A percentile compares a stretch with the other conserved stretches of the same genome.
Conservation (phyloP, 2,797 vertebrate species). For the Ptychadena robeensis region DNA sequence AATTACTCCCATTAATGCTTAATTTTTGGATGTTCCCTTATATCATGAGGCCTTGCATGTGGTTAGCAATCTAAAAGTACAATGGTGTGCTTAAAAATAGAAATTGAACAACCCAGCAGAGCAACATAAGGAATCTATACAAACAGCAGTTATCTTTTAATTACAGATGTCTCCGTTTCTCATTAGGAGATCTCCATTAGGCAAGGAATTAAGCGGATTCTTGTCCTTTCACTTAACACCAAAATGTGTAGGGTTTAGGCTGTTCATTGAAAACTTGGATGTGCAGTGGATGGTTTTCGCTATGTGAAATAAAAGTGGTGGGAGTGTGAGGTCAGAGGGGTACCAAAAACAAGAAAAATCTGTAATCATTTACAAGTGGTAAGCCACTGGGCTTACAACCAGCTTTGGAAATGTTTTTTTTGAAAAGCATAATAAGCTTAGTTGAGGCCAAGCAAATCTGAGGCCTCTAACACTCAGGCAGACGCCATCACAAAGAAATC, state of each 20-base stretch:
- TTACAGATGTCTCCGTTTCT: background rate
- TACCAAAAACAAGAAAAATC: slow-evolving; percentile 47
- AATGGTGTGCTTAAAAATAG: too few species aligned
- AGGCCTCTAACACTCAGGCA: slow-evolving; percentile 50
- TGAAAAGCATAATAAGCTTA: slow-evolving; percentile 60
- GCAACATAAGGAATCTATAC: background rate
- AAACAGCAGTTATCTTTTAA: background rate
- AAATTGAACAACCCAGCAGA: too few species aligned
- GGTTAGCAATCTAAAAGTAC: too few species aligned
- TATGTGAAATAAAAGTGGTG: slow-evolving; percentile 43
- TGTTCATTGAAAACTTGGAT: slow-evolving; percentile 28
- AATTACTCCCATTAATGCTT: too few species aligned
- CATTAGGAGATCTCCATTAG: background rate
- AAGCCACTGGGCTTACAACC: slow-evolving; percentile 58
- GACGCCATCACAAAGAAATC: slow-evolving; percentile 56
- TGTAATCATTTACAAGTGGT: slow-evolving; percentile 57
- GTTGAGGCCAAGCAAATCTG: slow-evolving; percentile 52
- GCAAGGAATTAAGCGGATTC: slow-evolving; percentile 14
- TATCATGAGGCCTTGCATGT: too few species aligned
- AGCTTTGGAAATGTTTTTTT: slow-evolving; percentile 39
- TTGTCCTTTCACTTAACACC: background rate
- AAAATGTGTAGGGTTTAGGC: slow-evolving; percentile 38
- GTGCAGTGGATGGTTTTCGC: slow-evolving; percentile 46
- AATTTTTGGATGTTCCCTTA: too few species aligned
- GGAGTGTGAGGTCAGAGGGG: slow-evolving; percentile 48